phyloP scores from a whole-genome alignment of 2,888 invertebrate genomes.

The Embidobia sp. region DNA sequence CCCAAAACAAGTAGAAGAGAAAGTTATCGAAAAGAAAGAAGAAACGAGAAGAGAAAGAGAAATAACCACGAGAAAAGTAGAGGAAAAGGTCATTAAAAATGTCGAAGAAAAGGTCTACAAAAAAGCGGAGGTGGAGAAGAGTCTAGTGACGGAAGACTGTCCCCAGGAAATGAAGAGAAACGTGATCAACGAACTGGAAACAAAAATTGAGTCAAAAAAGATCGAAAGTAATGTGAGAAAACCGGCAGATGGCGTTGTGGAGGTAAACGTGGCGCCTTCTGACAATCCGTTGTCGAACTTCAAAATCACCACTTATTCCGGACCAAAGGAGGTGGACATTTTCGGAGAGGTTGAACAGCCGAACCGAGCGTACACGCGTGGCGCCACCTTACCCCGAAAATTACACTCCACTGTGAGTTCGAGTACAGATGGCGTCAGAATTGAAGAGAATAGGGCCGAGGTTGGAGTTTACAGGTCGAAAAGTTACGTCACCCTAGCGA shows the following conservation, averaged over 20 bases:
- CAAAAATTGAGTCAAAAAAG: constrained; percentile 71
- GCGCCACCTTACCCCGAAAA: constrained; percentile 68
- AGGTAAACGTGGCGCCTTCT: constrained; percentile 74
- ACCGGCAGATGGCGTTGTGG: constrained; percentile 48
- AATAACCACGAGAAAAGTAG: not conserved
- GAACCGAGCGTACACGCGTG: constrained; percentile 32
- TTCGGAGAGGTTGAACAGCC: constrained; percentile 70
- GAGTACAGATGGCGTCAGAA: not conserved
- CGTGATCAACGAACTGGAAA: constrained; percentile 74
- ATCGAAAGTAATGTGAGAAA: not conserved
- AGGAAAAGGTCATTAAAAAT: constrained; percentile 7
- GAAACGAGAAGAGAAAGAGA: not conserved
- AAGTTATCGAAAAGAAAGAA: not conserved
- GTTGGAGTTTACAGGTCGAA: constrained; percentile 74
- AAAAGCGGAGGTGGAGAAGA: not conserved
- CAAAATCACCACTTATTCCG: constrained; percentile 77
- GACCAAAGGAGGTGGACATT: constrained; percentile 76
- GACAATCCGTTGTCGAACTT: constrained; percentile 78
- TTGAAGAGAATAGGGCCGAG: constrained; percentile 31
- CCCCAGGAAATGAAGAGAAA: constrained; percentile 72
- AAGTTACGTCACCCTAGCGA: constrained; percentile 74
- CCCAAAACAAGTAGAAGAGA: constrained; percentile 31
- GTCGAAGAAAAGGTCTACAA: not conserved
- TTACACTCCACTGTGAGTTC: constrained; percentile 7
- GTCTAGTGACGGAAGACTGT: no score